phyloP scores from a whole-genome alignment of 2,797 vertebrate genomes.

The Meda fulgida region DNA sequence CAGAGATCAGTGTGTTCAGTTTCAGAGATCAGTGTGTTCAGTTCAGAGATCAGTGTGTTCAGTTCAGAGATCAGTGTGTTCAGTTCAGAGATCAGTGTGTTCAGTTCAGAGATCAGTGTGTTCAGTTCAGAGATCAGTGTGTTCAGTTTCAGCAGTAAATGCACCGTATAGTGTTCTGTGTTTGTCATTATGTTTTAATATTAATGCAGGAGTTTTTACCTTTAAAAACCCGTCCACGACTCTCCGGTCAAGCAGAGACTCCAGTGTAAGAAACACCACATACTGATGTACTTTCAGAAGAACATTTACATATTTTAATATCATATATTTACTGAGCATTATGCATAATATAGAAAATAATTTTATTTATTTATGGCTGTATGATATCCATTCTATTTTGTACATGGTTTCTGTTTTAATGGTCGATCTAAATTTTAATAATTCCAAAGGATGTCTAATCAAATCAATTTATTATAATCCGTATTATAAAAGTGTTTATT shows the following conservation, averaged over 20 bases:
- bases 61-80: too few species aligned
- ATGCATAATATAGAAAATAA: not conserved
- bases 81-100: too few species aligned
- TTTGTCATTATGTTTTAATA: not conserved
- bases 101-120: too few species aligned
- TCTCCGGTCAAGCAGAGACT: too few species aligned
- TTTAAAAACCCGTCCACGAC: too few species aligned
- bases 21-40: too few species aligned
- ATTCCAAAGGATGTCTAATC: not conserved
- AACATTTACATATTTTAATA: too few species aligned
- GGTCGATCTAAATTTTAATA: not conserved
- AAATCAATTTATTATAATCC: not conserved
- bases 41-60: too few species aligned
- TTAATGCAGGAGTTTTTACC: not conserved
- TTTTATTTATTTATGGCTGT: not conserved
- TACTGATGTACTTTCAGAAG: too few species aligned
- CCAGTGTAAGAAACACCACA: too few species aligned
- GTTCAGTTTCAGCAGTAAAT: slow-evolving; percentile 41
- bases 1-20: too few species aligned
- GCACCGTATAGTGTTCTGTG: not conserved
- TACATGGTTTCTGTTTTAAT: not conserved
- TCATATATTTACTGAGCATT: not conserved
- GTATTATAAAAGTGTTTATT: not conserved
- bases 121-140: too few species aligned
- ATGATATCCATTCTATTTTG: not conserved